phyloP scores from a whole-genome alignment of 1,140 invertebrate species.

The Anagrus nilaparvatae region DNA sequence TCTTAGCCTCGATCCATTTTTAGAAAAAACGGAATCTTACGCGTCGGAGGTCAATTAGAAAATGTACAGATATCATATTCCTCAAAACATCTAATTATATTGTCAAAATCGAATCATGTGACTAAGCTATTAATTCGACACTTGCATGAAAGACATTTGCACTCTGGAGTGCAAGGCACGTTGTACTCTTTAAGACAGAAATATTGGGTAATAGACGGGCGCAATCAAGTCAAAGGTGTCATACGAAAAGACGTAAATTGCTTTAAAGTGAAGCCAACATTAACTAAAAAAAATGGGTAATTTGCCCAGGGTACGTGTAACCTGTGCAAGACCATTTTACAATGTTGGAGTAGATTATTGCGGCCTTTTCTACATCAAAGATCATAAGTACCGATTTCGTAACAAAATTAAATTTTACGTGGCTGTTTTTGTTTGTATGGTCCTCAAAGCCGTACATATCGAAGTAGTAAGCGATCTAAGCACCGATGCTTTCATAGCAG shows the following conservation, averaged over 20 bases:
- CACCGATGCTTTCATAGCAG: conserved; percentile 6
- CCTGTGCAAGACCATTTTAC: not conserved
- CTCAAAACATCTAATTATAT: conserved; percentile 28
- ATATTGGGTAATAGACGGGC: not conserved
- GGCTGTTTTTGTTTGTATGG: conserved; percentile 29
- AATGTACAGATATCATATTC: conserved; percentile 18
- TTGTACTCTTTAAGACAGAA: not conserved
- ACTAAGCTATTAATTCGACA: conserved; percentile 16
- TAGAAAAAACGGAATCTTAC: conserved; percentile 22
- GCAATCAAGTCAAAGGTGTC: not conserved
- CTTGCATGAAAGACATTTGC: conserved; percentile 23
- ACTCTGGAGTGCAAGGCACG: conserved; percentile 23
- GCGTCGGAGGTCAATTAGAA: conserved; percentile 29
- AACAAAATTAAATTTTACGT: conserved; percentile 18
- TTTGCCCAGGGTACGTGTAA: conserved; percentile 1
- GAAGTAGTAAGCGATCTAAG: conserved; percentile 26
- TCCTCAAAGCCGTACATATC: conserved; percentile 14
- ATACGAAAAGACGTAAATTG: not conserved
- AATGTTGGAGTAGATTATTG: conserved; percentile 7
- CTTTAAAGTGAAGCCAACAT: not conserved
- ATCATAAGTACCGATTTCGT: not conserved
- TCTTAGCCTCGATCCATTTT: conserved; percentile 23
- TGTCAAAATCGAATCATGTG: conserved; percentile 20
- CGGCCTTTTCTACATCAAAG: conserved; percentile 6
- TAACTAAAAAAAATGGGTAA: conserved; percentile 3